Evolutionary conservation across 2,113 vertebrate species (phyloP), one percentile per base, ranked within the genome.

Genomic region (Oncorhynchus masou): DNA sequence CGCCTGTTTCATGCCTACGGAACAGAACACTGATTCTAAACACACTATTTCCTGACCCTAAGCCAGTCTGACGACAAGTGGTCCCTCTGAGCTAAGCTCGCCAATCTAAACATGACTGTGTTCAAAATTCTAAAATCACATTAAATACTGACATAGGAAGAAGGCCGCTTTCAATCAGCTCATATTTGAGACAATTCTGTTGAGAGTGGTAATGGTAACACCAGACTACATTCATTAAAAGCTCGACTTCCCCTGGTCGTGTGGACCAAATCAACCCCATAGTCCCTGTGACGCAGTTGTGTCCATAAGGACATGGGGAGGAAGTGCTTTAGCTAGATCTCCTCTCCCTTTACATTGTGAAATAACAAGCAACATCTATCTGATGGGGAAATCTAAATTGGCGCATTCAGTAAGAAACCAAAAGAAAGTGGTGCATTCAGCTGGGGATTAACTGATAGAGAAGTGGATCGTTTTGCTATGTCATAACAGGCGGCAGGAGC

Each of bases 381-480:
- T 29, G 3, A 22, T 16, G 27, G 57, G 27, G 73, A 77, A 74
- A 8, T 48, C 54, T 24, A 19, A 29, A 68, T 68, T 68, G 27
- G 68, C 39, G 73, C 48, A 45, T 48, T 77, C 73, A 67, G 29
- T 8, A 39, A 39, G 39, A 39, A 39, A 39, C 39, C 0, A 34
- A 39, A 39, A 34, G n/a, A 19, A 16, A 34, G 27, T 68, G 13
- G 71, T 34, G 71, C 31, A 31, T 48, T 77, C 73, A 70, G 29
- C 12, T 57, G 22, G 54, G 5, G 34, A 57, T 16, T 25, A 15
- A 57, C 62, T 59, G 19, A 11, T 31, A 65, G 60, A 83, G 60
- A 86, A 85, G 72, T 79, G 27, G 70, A 65, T 73, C 79, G 71
- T 81, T 73, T 77, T 73, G 75, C 74, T 69, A 80, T 69, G 67